Percentiles rank a stretch among this genome's conserved stretches.
phyloP scores from a whole-genome alignment of 2,113 vertebrate genomes.

The Rissa tridactyla region DNA sequence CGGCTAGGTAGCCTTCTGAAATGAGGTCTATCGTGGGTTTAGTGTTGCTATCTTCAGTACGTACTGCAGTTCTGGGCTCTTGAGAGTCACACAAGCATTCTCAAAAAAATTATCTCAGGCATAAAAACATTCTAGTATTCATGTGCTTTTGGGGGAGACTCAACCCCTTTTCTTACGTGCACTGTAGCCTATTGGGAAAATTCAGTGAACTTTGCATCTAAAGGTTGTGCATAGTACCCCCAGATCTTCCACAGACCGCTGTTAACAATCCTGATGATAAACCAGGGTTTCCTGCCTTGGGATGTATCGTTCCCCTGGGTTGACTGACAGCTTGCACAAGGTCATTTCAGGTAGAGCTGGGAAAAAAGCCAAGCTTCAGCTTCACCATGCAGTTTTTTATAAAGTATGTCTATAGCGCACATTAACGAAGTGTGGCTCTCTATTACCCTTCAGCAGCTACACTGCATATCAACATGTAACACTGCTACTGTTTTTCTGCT shows the following conservation, averaged over 20 bases:
- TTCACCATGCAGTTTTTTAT: neutral
- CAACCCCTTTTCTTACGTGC: neutral
- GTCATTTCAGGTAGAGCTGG: neutral
- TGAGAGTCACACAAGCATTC: neutral
- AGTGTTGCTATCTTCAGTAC: fast-evolving
- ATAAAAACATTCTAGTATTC: neutral
- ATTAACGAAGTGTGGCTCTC: neutral
- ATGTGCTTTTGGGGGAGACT: neutral
- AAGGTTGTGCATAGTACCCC: fast-evolving
- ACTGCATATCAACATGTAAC: neutral
- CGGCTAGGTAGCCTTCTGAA: neutral
- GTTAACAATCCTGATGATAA: neutral
- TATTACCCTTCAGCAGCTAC: neutral
- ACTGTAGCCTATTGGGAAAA: neutral
- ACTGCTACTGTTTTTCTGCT: fast-evolving
- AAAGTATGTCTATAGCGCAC: fast-evolving
- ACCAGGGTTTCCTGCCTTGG: neutral
- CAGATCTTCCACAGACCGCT: neutral
- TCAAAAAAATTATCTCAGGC: neutral
- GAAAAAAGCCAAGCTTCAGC: neutral
- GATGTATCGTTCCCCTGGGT: fast-evolving
- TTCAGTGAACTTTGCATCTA: too few relatives aligned
- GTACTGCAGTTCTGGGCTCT: neutral
- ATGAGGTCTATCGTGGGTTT: neutral
- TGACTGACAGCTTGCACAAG: neutral